Evolutionary conservation across 2,888 invertebrate species (phyloP).

Genomic region (Mimachlamys varia): DNA sequence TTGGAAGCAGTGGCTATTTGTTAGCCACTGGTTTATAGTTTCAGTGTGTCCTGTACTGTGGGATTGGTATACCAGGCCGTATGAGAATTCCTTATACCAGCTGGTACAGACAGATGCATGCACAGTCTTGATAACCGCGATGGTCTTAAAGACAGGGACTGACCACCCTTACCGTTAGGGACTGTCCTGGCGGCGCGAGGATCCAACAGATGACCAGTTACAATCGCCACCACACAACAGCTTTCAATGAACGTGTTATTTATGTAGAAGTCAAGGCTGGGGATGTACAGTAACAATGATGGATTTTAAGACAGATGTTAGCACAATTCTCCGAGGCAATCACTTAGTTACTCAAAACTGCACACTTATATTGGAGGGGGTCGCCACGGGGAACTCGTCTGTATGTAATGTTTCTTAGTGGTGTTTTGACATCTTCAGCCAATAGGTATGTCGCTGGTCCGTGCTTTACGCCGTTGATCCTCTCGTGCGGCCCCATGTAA

Average conservation of each 20-base stretch:
- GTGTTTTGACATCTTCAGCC: too few relatives aligned
- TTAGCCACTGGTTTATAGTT: too few relatives aligned
- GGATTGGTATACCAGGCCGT: too few relatives aligned
- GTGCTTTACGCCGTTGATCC: not conserved
- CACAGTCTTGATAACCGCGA: not conserved
- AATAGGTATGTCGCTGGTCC: not conserved
- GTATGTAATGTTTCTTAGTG: not conserved
- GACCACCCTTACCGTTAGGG: not conserved
- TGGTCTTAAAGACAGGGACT: not conserved
- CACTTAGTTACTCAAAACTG: constrained; percentile 36
- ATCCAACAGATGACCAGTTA: not conserved
- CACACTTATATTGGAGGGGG: constrained; percentile 10
- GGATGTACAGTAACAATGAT: constrained; percentile 21
- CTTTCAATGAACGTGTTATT: constrained; percentile 4
- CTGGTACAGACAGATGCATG: not conserved
- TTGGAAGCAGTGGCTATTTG: too few relatives aligned
- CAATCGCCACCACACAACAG: not conserved
- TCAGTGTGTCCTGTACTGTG: too few relatives aligned
- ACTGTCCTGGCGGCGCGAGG: not conserved
- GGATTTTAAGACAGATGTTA: constrained; percentile 25
- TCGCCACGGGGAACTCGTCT: not conserved
- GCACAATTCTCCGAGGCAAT: constrained; percentile 28
- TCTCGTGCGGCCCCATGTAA: not conserved
- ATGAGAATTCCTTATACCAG: too few relatives aligned
- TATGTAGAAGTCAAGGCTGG: constrained; percentile 4